These are phyloP conservation scores for Tipula lateralis DNA, from an alignment of 2,888 invertebrate species.

Conservation along the genomic window DNA sequence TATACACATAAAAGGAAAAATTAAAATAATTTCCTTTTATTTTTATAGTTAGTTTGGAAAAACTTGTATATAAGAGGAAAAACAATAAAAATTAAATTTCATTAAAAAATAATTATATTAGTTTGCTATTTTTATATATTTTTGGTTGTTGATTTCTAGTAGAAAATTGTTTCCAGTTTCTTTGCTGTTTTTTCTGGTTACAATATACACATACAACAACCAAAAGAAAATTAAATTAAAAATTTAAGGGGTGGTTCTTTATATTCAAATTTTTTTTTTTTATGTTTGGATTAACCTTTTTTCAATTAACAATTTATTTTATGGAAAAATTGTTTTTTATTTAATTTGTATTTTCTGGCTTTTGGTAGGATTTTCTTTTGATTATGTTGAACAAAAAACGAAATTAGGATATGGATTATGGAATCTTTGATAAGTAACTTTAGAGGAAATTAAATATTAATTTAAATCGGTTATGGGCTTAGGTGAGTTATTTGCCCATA, in stretches of 20 bases:
- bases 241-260: constrained; percentile 24
- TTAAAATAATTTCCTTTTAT: background rate
- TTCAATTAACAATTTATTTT: constrained; percentile 19
- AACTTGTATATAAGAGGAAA: background rate
- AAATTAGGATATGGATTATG: constrained; percentile 11
- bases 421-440: background rate
- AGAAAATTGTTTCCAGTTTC: background rate
- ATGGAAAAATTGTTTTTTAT: constrained; percentile 11
- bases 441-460: background rate
- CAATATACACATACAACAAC: background rate
- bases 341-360: constrained; percentile 24
- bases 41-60: background rate
- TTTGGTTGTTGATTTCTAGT: constrained; percentile 19
- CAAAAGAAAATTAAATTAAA: constrained; percentile 9
- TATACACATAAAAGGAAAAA: background rate
- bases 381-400: background rate
- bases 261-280: background rate
- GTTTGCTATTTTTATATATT: constrained; percentile 5
- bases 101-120: constrained; percentile 24
- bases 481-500: background rate
- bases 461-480: background rate
- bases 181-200: background rate
- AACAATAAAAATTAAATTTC: constrained; percentile 24
- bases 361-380: constrained; percentile 24
- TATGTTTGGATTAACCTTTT: constrained; percentile 24